Evolutionary conservation across 2,888 invertebrate species (phyloP), one percentile per base, ranked within the genome.

Genomic region (Leptinotarsa haldemani): DNA sequence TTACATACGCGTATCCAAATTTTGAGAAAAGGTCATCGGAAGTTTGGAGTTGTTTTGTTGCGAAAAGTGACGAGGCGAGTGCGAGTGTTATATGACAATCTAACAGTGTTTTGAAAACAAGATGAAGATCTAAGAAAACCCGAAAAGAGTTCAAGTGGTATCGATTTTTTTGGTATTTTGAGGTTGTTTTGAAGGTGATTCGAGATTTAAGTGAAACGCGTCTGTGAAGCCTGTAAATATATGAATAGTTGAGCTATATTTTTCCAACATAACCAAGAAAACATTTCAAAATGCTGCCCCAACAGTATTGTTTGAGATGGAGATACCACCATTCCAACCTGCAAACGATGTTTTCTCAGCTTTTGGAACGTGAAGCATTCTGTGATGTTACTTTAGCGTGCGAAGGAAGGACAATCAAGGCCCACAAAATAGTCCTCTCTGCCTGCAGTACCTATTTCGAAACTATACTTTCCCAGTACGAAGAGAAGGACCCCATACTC

Each of bases 381-480:
- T 97, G 96, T 88, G 94, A 94, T 88, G 96, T 97, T 79, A 95
- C 96, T 40, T 88, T 97, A 81, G 96, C 96, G 82, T 97, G 96
- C 82, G 95, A 96, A 87, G 94, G 94, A 66, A 91, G 92, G 85
- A 91, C 93, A 79, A 91, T 95, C 78, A 90, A 94, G 82, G 94
- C 94, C 66, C 94, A 94, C 88, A 91, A 96, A 89, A 94, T 96
- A 86, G 97, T 97, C 71, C 88, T 97, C 71, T 97, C 96, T 69
- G 96, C 97, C 70, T 97, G 97, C 87, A 97, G 96, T 85, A 95
- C 96, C 80, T 95, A 97, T 85, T 95, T 97, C 83, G 96, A 96
- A 85, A 92, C 94, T 53, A 92, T 97, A 82, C 92, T 97, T 77
- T 94, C 95, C 72, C 93, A 94, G 83, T 93, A 93, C 87, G 93